Evolutionary conservation across 2,113 vertebrate genomes (phyloP).

Genomic region (Gnathonemus echidnorhynchus): DNA sequence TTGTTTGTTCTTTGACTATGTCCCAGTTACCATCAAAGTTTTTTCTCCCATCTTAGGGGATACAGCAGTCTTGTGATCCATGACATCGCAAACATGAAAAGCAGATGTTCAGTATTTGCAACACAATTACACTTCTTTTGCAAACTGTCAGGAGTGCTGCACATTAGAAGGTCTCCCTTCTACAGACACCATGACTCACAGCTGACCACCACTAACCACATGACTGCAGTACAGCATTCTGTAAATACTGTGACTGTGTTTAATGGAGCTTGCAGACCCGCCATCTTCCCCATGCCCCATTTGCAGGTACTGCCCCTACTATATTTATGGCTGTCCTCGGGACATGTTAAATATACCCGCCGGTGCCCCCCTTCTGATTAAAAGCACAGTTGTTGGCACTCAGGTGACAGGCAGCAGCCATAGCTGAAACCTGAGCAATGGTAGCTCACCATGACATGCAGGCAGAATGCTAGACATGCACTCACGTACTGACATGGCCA

Average conservation of each 20-base stretch:
- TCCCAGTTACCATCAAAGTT: neutral
- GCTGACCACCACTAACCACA: neutral
- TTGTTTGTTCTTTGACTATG: neutral
- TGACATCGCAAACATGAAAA: neutral
- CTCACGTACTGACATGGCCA: neutral
- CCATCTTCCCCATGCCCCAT: neutral
- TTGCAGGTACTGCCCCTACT: constrained; percentile 1
- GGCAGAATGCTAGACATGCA: neutral
- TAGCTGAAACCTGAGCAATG: constrained; percentile 26
- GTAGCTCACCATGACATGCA: neutral
- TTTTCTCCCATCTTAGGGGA: constrained; percentile 13
- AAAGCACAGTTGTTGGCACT: constrained; percentile 30
- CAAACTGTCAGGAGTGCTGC: neutral
- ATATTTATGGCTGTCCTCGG: constrained; percentile 22
- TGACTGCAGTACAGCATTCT: neutral
- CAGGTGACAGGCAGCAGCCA: constrained; percentile 14
- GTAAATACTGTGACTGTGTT: neutral
- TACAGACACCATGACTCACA: neutral
- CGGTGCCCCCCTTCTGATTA: constrained; percentile 26
- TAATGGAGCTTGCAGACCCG: neutral
- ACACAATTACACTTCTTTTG: neutral
- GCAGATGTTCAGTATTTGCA: neutral
- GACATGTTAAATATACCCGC: constrained; percentile 35
- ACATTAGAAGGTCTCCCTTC: neutral
- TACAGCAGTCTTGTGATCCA: neutral